Evolutionary conservation across 2,797 vertebrate species (phyloP).

Genomic region (Heliangelus exortis): DNA sequence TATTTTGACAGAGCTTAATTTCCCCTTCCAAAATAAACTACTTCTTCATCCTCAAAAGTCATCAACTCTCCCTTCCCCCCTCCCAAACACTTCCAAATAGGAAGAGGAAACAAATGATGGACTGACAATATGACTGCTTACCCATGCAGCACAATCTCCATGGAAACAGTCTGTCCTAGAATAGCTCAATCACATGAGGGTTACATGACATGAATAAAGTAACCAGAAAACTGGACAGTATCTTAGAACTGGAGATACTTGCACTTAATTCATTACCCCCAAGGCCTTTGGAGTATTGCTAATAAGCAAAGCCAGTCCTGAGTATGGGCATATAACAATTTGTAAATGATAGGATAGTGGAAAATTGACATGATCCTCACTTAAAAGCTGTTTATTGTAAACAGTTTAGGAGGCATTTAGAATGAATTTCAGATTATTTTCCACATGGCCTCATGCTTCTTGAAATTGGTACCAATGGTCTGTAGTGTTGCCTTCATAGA

Average conservation of each 20-base stretch:
- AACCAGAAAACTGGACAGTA: constrained; percentile 47
- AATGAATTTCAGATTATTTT: not conserved
- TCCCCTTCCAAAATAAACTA: not conserved
- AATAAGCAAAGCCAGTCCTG: constrained; percentile 7
- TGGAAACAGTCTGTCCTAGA: constrained; percentile 69
- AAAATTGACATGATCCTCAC: not conserved
- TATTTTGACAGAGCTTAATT: not conserved
- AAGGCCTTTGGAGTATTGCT: not conserved
- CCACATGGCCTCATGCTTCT: not conserved
- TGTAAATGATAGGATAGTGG: not conserved
- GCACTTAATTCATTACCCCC: not conserved
- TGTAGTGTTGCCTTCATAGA: not conserved
- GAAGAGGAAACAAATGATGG: constrained; percentile 62
- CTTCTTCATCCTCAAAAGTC: not conserved
- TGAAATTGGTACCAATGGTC: not conserved
- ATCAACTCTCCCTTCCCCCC: not conserved
- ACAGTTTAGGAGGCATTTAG: not conserved
- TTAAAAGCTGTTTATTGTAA: not conserved
- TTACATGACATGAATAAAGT: constrained; percentile 74
- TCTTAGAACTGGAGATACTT: not conserved
- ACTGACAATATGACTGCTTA: constrained; percentile 50
- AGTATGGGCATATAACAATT: not conserved
- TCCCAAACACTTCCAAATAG: constrained; percentile 1
- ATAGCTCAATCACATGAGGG: constrained; percentile 67
- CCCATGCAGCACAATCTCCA: constrained; percentile 54